Evolutionary conservation across 2,113 vertebrate genomes (phyloP), one percentile per base, ranked within the genome.

Genomic region (Sakesphorus luctuosus): DNA sequence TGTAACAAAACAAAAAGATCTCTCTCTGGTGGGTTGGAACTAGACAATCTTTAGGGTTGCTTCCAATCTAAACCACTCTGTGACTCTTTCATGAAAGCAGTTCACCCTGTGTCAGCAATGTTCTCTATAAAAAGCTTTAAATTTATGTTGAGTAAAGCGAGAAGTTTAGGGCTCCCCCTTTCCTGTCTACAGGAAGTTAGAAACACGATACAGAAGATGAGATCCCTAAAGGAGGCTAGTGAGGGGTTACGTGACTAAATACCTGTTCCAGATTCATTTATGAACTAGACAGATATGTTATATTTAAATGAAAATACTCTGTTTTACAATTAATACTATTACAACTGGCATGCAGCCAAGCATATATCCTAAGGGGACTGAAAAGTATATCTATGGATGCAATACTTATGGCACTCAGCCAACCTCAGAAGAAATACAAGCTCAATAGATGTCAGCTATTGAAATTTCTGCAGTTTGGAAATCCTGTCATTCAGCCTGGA

Each of bases 171-270:
- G 63, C 29, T 92, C 67, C 43, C 71, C 16, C 58, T 71, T 96
- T 92, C 80, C 89, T 91, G 65, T 52, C 81, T 62, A 77, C 69
- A 91, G 88, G 93, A 95, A 94, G 79, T 79, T 35, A 79, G 87
- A 92, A 94, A 94, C 43, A 63, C 4, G 24, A 95, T 65, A 93
- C 47, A 10, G 3, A 93, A 77, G 94, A 92, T 75, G 69, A 89
- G 73, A 81, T 92, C 89, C 80, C 93, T 91, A 36, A 94, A 84
- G 90, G 92, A 93, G 93, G 76, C 81, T 89, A 93, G 24, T 28
- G 46, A 90, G 61, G n/a, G 86, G 83, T 87, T 91, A 92, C 13
- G 15, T 40, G 36, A 56, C 66, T 90, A 84, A 92, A 80, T 92
- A 92, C 47, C 72, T 89, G 56, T 23, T 87, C 52, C 76, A 92